Evolutionary conservation across 1,140 invertebrate species (phyloP).

Genomic region (Helicoverpa zea): DNA sequence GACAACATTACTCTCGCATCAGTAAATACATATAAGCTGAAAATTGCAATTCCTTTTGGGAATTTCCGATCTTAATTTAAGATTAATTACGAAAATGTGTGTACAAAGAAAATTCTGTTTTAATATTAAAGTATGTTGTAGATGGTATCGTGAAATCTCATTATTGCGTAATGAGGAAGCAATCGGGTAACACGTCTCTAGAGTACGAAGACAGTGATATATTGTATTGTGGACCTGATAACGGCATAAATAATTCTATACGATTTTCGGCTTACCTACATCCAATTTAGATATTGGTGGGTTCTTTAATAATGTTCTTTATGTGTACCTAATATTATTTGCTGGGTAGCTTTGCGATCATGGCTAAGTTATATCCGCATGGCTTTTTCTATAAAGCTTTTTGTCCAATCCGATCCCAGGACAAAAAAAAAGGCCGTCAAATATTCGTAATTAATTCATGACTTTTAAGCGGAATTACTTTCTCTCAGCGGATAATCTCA

Average conservation of each 20-base stretch:
- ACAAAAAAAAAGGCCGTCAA: neutral
- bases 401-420: neutral
- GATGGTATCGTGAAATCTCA: slow-evolving; percentile 25
- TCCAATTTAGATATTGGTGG: neutral
- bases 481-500: slow-evolving; percentile 5
- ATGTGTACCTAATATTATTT: no score
- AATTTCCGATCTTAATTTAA: slow-evolving; percentile 5
- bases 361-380: no score
- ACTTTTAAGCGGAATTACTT: slow-evolving; percentile 3
- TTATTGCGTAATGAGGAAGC: slow-evolving; percentile 35
- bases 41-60: slow-evolving; percentile 1
- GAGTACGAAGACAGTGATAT: slow-evolving; percentile 19
- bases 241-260: neutral
- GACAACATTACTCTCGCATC: no score
- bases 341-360: no score
- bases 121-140: slow-evolving; percentile 29
- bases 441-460: neutral
- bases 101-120: slow-evolving; percentile 8
- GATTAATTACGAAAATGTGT: neutral
- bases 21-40: neutral
- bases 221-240: slow-evolving; percentile 10
- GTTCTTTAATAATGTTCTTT: no score
- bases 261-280: neutral
- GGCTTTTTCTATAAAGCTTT: no score
- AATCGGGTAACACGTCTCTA: slow-evolving; percentile 28